Evolutionary conservation across 2,888 invertebrate species (phyloP).

Genomic region (Strigamia transsilvanica): DNA sequence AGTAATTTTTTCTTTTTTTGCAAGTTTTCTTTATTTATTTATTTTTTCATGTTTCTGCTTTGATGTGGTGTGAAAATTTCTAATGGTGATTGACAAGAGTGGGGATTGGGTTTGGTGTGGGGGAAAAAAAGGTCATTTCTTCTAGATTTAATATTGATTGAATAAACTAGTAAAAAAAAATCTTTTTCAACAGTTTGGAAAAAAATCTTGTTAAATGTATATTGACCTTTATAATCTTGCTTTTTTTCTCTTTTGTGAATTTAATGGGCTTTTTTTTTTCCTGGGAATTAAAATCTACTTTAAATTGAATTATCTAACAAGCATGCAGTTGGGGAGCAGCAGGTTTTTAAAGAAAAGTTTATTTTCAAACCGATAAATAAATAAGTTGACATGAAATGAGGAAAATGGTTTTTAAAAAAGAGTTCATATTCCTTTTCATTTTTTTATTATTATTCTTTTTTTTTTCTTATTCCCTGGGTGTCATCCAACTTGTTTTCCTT

Average conservation of each 20-base stretch:
- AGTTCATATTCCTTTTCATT: not conserved
- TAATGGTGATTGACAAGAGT: not conserved
- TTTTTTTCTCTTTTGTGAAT: not conserved
- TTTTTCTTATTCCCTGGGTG: constrained; percentile 2
- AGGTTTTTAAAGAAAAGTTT: too few species aligned
- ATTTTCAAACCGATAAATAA: not conserved
- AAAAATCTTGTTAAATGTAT: not conserved
- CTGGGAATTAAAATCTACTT: too few species aligned
- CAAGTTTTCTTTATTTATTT: too few species aligned
- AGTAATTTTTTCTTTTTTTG: too few species aligned
- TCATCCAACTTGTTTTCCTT: not conserved
- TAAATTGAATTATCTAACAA: too few species aligned
- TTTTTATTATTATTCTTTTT: not conserved
- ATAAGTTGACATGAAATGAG: not conserved
- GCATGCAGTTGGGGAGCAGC: too few species aligned
- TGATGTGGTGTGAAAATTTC: not conserved
- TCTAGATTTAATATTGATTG: not conserved
- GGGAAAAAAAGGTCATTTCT: not conserved
- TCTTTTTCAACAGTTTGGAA: not conserved
- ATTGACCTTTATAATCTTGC: not conserved
- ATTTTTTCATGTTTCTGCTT: too few species aligned
- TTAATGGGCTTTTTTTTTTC: not conserved
- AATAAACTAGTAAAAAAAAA: not conserved
- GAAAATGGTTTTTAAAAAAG: not conserved
- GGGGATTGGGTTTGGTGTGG: not conserved